Evolutionary conservation across 2,888 invertebrate species (phyloP), one percentile per base, ranked within the genome.

Genomic region (Asteroscopus sphinx): DNA sequence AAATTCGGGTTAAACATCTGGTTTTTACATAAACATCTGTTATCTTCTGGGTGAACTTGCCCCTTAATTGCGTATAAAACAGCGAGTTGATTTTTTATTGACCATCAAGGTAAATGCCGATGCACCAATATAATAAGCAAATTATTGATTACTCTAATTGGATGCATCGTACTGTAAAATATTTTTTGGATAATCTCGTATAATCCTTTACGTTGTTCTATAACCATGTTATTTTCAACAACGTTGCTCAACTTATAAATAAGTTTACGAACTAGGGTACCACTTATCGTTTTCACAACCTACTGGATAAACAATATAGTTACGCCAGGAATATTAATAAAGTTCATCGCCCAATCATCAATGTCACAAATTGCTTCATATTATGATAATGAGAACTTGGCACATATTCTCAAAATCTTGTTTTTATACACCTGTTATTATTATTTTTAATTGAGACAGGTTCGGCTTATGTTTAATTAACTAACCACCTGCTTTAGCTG

Each of bases 281-380:
- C 46, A 59, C 25, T 60, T 67, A 60, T 30, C 26, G 44, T 67
- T 60, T 46, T 46, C 57, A 53, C 46, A 54, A 62, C 35, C 11
- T 39, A 54, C 46, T 66, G 53, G 44, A 33, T 52, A 54, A 57
- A 47, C 47, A 61, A 61, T 17, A 40, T 41, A 33, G 35, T 37
- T 39, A 39, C 16, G 25, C 0, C 4, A 6, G 35, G 66, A 63
- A 68, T 63, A 68, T 58, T 62, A 70, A 66, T 57, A 37, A 48
- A 44, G 45, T 32, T 15, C 40, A 48, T 33, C 36, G 58, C 36
- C 49, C 32, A 42, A 40, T 17, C 36, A 63, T 41, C 67, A 66
- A 62, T 58, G 42, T 59, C 47, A 57, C 39, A 51, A 58, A 56
- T 58, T 58, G 58, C 55, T 12, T 56, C 61, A 58, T 42, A 32